phyloP scores from a whole-genome alignment of 2,888 invertebrate genomes.

The Xiphydria camelus region DNA sequence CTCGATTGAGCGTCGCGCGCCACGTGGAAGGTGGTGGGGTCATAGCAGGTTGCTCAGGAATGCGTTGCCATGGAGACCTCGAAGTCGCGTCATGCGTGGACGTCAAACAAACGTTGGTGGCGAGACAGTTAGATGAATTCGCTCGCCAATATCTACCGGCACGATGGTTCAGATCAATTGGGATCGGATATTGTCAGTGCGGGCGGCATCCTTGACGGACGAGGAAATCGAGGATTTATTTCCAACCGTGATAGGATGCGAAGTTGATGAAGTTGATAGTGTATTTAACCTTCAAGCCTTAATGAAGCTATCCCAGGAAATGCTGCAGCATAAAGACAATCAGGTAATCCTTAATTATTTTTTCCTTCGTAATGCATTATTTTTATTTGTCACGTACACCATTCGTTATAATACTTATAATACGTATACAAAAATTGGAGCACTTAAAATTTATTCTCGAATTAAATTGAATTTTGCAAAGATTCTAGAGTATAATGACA shows the following conservation, averaged over 20 bases:
- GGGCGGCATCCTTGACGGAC: conserved; percentile 55
- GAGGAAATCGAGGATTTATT: conserved; percentile 68
- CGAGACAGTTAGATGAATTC: background rate
- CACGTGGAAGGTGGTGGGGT: too few relatives aligned
- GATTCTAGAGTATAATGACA: conserved; percentile 2
- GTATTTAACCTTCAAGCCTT: conserved; percentile 63
- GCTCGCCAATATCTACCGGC: background rate
- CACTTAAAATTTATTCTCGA: too few relatives aligned
- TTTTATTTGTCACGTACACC: background rate
- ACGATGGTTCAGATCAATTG: conserved; percentile 41
- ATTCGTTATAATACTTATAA: too few relatives aligned
- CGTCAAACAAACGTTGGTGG: background rate
- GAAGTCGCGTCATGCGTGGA: background rate
- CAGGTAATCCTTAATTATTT: too few relatives aligned
- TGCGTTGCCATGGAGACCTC: background rate
- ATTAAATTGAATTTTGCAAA: conserved; percentile 3
- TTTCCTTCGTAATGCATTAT: background rate
- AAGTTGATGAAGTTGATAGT: conserved; percentile 64
- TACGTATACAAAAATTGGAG: too few relatives aligned
- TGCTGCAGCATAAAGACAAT: conserved; percentile 70
- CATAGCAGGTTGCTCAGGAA: too few relatives aligned
- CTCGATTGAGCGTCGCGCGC: background rate
- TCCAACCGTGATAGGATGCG: conserved; percentile 66
- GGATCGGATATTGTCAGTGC: conserved; percentile 39
- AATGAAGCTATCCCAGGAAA: conserved; percentile 68